These are phyloP conservation scores for Cheilosia soror DNA, from an alignment of 2,888 invertebrate genomes.

Conservation along the genomic window DNA sequence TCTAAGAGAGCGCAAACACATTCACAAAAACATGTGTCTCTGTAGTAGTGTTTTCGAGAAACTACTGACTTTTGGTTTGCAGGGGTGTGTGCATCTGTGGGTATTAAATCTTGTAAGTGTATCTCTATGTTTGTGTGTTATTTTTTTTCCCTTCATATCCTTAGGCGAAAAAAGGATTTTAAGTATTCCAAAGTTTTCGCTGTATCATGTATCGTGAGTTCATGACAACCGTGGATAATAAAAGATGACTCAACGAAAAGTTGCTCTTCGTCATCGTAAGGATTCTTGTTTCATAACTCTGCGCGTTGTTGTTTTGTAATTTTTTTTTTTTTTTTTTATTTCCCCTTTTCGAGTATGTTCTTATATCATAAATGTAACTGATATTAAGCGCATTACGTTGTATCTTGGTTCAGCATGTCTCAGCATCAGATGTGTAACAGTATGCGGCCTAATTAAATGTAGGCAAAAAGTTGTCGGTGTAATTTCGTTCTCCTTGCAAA, in stretches of 20 bases:
- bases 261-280: slow-evolving; percentile 45
- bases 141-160: background rate
- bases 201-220: slow-evolving; percentile 69
- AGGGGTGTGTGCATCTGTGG: slow-evolving; percentile 37
- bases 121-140: background rate
- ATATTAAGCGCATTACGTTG: slow-evolving; percentile 52
- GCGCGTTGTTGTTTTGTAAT: slow-evolving; percentile 32
- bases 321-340: background rate
- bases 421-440: slow-evolving; percentile 5
- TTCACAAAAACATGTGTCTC: too few relatives aligned
- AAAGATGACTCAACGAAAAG: slow-evolving; percentile 62
- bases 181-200: slow-evolving; percentile 66
- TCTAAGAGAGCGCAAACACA: too few relatives aligned
- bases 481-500: slow-evolving; percentile 16
- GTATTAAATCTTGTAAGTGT: slow-evolving; percentile 30
- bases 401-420: slow-evolving; percentile 7
- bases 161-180: slow-evolving; percentile 52
- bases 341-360: background rate
- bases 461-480: slow-evolving; percentile 28
- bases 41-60: too few relatives aligned
- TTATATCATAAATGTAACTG: slow-evolving; percentile 43
- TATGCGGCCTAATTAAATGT: slow-evolving; percentile 54
- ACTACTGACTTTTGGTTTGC: too few relatives aligned
- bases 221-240: slow-evolving; percentile 47
- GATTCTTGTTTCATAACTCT: slow-evolving; percentile 68